A percentile compares a stretch with the other conserved stretches of the same genome.
phyloP scores from a whole-genome alignment of 2,888 invertebrate species.

The Phragmatobia fuliginosa region DNA sequence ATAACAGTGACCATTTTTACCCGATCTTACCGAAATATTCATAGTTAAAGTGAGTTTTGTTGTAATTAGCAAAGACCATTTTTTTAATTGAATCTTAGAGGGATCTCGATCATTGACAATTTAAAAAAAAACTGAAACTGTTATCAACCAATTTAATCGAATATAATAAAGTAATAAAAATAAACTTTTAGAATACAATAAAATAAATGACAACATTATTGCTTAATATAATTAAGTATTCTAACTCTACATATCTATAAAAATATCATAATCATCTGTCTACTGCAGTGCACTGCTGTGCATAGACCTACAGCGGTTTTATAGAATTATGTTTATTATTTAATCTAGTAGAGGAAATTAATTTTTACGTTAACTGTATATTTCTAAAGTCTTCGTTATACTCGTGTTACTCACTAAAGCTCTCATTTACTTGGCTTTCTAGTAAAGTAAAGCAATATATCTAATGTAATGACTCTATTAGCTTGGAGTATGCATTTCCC shows the following conservation, averaged over 20 bases:
- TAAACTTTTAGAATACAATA: too few species aligned
- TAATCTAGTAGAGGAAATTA: neutral
- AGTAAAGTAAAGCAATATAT: slow-evolving; percentile 35
- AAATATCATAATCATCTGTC: too few species aligned
- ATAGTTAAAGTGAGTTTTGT: neutral
- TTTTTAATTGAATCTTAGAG: neutral
- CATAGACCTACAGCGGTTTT: too few species aligned
- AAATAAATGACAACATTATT: too few species aligned
- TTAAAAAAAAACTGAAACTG: too few species aligned
- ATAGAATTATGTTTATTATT: neutral
- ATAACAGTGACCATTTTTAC: slow-evolving; percentile 1
- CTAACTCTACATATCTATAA: too few species aligned
- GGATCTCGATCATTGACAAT: neutral
- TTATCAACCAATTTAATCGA: too few species aligned
- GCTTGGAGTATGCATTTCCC: slow-evolving; percentile 56
- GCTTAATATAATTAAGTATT: too few species aligned
- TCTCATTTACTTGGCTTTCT: slow-evolving; percentile 42
- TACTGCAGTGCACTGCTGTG: too few species aligned
- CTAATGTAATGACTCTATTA: slow-evolving; percentile 40
- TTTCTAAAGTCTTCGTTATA: neutral
- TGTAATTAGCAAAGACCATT: neutral
- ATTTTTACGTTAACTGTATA: neutral
- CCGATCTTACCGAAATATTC: neutral
- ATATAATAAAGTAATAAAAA: too few species aligned
- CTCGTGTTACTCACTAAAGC: slow-evolving; percentile 11